A percentile compares a stretch with the other conserved stretches of the same genome.
Conservation (phyloP, 2,113 vertebrate genomes). For the Ptilorrhoa leucosticta region DNA sequence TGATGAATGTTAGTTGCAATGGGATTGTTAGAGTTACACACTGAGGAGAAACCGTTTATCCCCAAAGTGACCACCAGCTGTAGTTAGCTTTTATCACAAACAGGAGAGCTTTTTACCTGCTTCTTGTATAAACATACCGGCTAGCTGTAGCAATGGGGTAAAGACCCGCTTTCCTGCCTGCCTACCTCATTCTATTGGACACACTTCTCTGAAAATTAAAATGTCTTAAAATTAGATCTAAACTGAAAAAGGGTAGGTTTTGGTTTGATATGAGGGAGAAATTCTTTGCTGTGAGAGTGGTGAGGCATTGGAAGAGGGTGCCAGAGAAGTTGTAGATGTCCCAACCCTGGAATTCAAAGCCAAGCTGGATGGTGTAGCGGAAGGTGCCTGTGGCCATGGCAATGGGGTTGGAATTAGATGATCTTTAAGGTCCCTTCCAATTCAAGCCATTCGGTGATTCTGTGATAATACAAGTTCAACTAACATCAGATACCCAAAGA, state of each 20-base stretch:
- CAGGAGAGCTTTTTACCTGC: not conserved
- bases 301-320: not conserved
- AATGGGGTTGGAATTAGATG: not conserved
- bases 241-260: not conserved
- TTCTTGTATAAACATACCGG: not conserved
- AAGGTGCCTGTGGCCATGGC: fast-evolving
- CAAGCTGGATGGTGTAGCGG: not conserved
- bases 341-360: not conserved
- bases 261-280: not conserved
- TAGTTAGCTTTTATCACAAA: not conserved
- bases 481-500: not conserved
- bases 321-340: not conserved
- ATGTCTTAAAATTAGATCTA: not conserved
- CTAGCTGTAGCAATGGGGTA: not conserved
- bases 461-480: not conserved
- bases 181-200: not conserved
- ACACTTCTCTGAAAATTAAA: not conserved
- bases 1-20: not conserved
- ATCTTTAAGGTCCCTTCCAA: not conserved
- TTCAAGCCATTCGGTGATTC: not conserved
- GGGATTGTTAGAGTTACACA: not conserved
- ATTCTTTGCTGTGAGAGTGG: not conserved
- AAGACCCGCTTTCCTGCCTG: not conserved
- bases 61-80: not conserved
- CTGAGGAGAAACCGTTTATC: not conserved